These are phyloP conservation scores for Drosophila bocki DNA, from an alignment of 1,140 invertebrate genomes.

Conservation along the genomic window DNA sequence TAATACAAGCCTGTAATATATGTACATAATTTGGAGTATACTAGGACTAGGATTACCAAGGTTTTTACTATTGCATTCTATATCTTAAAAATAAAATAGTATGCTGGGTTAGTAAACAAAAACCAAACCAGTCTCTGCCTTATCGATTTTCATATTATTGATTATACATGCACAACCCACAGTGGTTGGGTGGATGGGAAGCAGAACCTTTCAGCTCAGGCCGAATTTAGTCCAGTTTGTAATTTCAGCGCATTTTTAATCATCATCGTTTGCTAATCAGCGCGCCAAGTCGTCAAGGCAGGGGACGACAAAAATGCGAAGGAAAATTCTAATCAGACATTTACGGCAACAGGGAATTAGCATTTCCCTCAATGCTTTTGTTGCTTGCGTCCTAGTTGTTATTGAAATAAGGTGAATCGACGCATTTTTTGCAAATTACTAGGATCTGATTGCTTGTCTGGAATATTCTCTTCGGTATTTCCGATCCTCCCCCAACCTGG, in stretches of 20 bases:
- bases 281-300: background rate
- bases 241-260: conserved; percentile 59
- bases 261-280: conserved; percentile 71
- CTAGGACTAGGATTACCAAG: background rate
- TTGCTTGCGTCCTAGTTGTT: conserved; percentile 43
- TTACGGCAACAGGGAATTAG: conserved; percentile 32
- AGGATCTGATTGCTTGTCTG: conserved; percentile 1
- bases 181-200: background rate
- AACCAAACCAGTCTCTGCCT: too few relatives aligned
- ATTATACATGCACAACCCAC: background rate
- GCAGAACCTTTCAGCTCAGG: too few relatives aligned
- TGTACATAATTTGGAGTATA: background rate
- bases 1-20: background rate
- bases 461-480: background rate
- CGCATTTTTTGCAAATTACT: conserved; percentile 35
- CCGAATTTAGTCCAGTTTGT: conserved; percentile 13
- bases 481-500: background rate
- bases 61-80: background rate
- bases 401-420: conserved; percentile 61
- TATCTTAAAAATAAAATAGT: background rate
- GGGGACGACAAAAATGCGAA: conserved; percentile 6
- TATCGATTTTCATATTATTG: too few relatives aligned
- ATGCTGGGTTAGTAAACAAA: background rate
- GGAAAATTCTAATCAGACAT: conserved; percentile 59
- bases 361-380: conserved; percentile 16